phyloP scores from a whole-genome alignment of 2,888 invertebrate genomes.

The Zele albiditarsus region DNA sequence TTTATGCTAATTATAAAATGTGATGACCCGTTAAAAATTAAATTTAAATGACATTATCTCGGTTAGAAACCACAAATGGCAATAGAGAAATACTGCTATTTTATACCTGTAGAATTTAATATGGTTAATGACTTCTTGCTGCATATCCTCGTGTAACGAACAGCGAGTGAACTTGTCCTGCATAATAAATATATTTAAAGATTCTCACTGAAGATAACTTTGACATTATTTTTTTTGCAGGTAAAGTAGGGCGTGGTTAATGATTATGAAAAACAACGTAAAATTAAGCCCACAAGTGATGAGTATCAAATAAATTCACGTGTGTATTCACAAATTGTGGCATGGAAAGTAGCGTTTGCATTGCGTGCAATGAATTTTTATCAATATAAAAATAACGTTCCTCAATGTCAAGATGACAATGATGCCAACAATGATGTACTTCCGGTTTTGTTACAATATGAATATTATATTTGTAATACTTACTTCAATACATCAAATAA shows the following conservation, averaged over 20 bases:
- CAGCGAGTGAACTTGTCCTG: not conserved
- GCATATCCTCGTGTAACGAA: not conserved
- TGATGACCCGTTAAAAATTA: conserved; percentile 28
- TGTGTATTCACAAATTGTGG: conserved; percentile 39
- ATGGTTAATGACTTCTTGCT: not conserved
- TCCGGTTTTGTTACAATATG: conserved; percentile 33
- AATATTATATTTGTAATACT: not conserved
- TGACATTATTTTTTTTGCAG: not conserved
- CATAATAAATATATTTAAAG: not conserved
- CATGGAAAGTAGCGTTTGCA: conserved; percentile 49
- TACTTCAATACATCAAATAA: not conserved
- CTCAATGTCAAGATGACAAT: conserved; percentile 30
- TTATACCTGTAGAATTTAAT: not conserved
- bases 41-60: not conserved
- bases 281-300: conserved; percentile 50
- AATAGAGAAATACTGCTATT: not conserved
- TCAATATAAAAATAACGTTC: not conserved
- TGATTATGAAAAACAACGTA: conserved; percentile 16
- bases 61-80: not conserved
- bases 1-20: conserved; percentile 53
- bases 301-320: conserved; percentile 52
- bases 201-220: not conserved
- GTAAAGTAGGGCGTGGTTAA: not conserved
- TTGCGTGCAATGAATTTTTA: conserved; percentile 47
- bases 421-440: conserved; percentile 12